Conservation (phyloP, 2,113 vertebrate species). For the Ictalurus punctatus region DNA sequence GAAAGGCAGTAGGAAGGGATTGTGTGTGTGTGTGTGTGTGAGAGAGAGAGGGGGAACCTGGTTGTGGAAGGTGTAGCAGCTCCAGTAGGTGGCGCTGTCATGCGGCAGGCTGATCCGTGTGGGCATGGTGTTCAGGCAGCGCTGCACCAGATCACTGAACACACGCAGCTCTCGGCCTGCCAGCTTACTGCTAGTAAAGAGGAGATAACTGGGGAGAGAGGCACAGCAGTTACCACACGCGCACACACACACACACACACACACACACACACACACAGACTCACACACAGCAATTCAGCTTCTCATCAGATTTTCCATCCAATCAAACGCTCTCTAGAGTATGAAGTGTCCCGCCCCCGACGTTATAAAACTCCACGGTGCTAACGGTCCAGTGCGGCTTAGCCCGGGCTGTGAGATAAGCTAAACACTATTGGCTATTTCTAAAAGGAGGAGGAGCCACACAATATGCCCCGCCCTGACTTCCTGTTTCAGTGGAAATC, state of each 20-base stretch:
- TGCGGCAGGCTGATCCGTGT: conserved; percentile 85
- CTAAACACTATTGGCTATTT: no score
- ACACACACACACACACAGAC: background rate
- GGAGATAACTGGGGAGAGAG: conserved; percentile 83
- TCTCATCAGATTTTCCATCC: no score
- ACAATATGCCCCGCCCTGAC: no score
- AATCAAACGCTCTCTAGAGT: no score
- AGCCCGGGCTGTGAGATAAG: no score
- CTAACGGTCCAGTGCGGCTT: no score
- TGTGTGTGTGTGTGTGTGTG: background rate
- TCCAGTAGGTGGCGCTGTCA: conserved; percentile 93
- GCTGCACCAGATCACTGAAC: conserved; percentile 89
- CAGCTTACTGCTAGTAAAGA: conserved; percentile 85
- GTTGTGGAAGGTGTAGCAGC: conserved; percentile 95
- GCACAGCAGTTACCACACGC: conserved; percentile 41
- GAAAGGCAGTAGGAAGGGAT: background rate
- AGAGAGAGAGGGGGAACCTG: conserved; percentile 72
- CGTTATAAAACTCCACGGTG: no score
- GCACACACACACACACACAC: background rate
- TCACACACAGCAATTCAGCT: no score
- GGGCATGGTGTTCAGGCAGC: conserved; percentile 91
- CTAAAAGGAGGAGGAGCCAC: no score
- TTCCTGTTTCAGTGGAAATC: no score
- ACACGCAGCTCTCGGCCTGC: conserved; percentile 76
- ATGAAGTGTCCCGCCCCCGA: no score